phyloP scores from a whole-genome alignment of 2,797 vertebrate species.

The Enteromius radiatus region DNA sequence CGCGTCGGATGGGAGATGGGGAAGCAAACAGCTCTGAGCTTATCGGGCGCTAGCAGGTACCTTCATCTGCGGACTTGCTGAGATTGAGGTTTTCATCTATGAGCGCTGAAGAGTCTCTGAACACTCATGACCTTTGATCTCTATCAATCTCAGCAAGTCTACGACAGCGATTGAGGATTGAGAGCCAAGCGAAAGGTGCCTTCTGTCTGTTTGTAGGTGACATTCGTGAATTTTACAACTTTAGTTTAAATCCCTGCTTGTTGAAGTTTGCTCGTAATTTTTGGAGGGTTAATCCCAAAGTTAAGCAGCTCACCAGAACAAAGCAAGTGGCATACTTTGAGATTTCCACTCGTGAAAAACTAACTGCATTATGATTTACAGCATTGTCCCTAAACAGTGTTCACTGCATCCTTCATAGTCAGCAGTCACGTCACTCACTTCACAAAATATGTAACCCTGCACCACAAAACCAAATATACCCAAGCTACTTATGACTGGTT shows the following conservation, averaged over 20 bases:
- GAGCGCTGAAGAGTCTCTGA: constrained; percentile 50
- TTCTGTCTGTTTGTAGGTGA: constrained; percentile 57
- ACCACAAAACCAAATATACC: neutral
- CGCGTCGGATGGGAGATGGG: constrained; percentile 68
- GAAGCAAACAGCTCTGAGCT: constrained; percentile 77
- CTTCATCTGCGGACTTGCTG: constrained; percentile 68
- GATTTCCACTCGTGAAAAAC: constrained; percentile 53
- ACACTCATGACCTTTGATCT: constrained; percentile 67
- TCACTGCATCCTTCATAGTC: neutral
- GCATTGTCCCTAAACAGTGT: neutral
- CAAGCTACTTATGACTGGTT: neutral
- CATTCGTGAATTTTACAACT: constrained; percentile 56
- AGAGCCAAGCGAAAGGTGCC: constrained; percentile 25
- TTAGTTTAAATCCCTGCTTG: constrained; percentile 46
- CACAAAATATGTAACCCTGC: neutral
- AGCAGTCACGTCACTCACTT: neutral
- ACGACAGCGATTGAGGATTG: constrained; percentile 38
- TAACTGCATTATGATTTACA: neutral
- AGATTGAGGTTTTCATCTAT: constrained; percentile 59
- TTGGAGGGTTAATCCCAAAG: constrained; percentile 38
- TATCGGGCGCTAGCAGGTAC: constrained; percentile 78
- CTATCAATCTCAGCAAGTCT: constrained; percentile 58
- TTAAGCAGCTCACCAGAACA: constrained; percentile 45
- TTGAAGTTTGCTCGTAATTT: constrained; percentile 30
- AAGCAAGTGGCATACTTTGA: constrained; percentile 50